Percentiles rank a stretch among this genome's conserved stretches.
These are phyloP conservation scores for Drosophila leonis DNA, from an alignment of 2,888 invertebrate genomes.

Conservation along the genomic window DNA sequence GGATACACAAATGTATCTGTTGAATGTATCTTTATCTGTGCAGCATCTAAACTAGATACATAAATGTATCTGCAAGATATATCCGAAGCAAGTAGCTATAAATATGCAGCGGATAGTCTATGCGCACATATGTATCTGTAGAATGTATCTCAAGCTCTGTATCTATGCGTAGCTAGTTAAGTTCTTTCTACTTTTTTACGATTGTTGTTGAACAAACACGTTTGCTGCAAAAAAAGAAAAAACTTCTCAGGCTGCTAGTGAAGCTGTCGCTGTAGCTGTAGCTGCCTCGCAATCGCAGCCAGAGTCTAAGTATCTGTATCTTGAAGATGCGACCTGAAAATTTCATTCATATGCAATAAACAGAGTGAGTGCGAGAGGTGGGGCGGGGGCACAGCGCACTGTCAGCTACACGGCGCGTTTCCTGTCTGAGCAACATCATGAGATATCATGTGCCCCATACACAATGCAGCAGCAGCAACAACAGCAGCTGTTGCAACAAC, in stretches of 20 bases:
- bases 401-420: conserved; percentile 69
- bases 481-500: conserved; percentile 33
- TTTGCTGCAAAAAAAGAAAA: conserved; percentile 57
- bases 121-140: not conserved
- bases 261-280: conserved; percentile 5
- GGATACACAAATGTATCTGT: not conserved
- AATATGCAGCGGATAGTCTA: not conserved
- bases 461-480: conserved; percentile 38
- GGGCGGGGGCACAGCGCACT: conserved; percentile 6
- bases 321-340: conserved; percentile 55
- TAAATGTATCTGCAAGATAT: not conserved
- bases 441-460: conserved; percentile 62
- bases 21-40: not conserved
- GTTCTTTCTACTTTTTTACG: conserved; percentile 14
- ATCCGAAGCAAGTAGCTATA: not conserved
- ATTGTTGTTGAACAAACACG: conserved; percentile 61
- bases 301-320: conserved; percentile 39
- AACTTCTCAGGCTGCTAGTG: conserved; percentile 68
- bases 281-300: not conserved
- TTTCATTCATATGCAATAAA: conserved; percentile 73
- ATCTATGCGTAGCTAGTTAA: conserved; percentile 18
- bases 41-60: not conserved
- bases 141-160: not conserved
- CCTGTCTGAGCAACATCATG: conserved; percentile 68
- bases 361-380: not conserved